Base-by-base conservation (phyloP, 2,113 vertebrate species). In the Vombatus ursinus region DNA sequence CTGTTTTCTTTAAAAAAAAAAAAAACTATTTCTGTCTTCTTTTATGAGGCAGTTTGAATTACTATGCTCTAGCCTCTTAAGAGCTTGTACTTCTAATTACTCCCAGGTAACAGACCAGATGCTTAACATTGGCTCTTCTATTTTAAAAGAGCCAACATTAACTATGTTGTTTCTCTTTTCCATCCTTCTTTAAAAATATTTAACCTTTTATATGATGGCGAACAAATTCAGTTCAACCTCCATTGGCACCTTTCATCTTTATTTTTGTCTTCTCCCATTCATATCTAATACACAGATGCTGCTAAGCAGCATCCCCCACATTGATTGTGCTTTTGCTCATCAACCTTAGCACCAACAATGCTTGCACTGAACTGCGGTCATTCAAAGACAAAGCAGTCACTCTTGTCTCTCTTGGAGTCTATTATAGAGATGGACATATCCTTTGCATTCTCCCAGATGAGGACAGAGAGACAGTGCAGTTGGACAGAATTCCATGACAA, bases 361-460 rank as follows among this genome's bases (percentile, higher is more conserved):
- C 14, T 77, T 77, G 5, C 37, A 68, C 61, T 37, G 5, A 84
- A 44, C 19, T 23, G 7, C 19, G 19, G n/a, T 23, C n/a, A 19
- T n/a, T 77, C 16, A 44, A 84, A 84, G 68, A 44, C 68, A 84
- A 84, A 84, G 7, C 90, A 48, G 44, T 49, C 89, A 2, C 48
- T 90, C 90, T 50, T 14, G n/a, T 6, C 54, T 52, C 90, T 92
- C 16, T 49, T 90, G 95, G 95, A 97, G 95, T 84, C 77, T 50
- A 91, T 50, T 52, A 14, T 96, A 91, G 48, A 96, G 92, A 95
- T 93, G 90, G 77, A 54, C 97, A 97, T 97, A 97, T 97, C 96
- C 61, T 90, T 84, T 95, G 96, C 89, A 28, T 94, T 93, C 91
- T 92, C 53, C 94, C 93, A 37, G 37, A 91, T 90, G 91, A 97